A percentile compares a stretch with the other conserved stretches of the same genome.
Conservation (phyloP, 2,888 invertebrate species). For the Catocala sponsa region DNA sequence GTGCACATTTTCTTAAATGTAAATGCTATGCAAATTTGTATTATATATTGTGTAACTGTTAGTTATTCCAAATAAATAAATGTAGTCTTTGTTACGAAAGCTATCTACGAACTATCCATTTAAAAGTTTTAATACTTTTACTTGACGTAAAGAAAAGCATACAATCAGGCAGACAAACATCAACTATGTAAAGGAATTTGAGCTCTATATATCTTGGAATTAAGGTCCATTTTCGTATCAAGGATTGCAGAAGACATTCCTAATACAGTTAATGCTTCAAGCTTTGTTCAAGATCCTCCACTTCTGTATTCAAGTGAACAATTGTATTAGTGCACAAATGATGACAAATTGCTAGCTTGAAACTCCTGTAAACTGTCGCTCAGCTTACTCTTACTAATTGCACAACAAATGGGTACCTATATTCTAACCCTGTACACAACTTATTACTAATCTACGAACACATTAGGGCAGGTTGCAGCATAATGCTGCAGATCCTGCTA, state of each 20-base stretch:
- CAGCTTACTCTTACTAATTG: constrained; percentile 17
- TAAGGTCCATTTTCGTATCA: background rate
- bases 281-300: constrained; percentile 3
- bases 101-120: too few relatives aligned
- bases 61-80: too few relatives aligned
- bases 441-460: too few relatives aligned
- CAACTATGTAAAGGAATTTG: background rate
- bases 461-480: too few relatives aligned
- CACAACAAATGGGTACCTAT: background rate
- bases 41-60: too few relatives aligned
- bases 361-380: background rate
- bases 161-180: too few relatives aligned
- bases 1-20: too few relatives aligned
- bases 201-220: background rate
- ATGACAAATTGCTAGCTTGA: constrained; percentile 29
- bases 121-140: too few relatives aligned
- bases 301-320: constrained; percentile 7
- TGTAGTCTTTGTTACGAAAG: too few relatives aligned
- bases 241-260: background rate
- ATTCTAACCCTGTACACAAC: background rate
- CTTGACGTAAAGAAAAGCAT: too few relatives aligned
- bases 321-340: constrained; percentile 26
- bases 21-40: too few relatives aligned
- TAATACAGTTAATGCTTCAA: background rate
- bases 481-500: too few relatives aligned